These are phyloP conservation scores for Cyrtorhinus lividipennis DNA, from an alignment of 1,140 invertebrate genomes.

Conservation along the genomic window DNA sequence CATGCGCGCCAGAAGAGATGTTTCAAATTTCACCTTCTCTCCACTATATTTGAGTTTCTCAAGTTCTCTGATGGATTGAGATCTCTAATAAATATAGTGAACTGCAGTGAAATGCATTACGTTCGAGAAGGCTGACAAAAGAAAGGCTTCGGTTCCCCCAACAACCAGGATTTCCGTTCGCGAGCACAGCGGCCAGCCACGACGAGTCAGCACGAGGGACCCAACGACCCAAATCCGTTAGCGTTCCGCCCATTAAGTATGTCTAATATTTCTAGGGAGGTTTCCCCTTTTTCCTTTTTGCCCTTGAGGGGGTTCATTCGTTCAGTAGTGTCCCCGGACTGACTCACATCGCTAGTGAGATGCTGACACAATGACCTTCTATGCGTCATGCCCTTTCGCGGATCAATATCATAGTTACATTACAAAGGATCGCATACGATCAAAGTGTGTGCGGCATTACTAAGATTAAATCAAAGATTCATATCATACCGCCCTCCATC, in stretches of 20 bases:
- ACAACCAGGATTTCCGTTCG: too few species aligned
- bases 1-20: too few species aligned
- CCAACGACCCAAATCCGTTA: neutral
- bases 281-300: neutral
- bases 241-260: constrained; percentile 4
- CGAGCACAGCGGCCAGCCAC: too few species aligned
- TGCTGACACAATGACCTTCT: constrained; percentile 2
- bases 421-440: neutral
- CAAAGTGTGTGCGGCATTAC: neutral
- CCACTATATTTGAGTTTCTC: neutral
- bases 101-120: neutral
- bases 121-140: neutral
- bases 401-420: neutral
- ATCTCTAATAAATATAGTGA: neutral
- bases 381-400: neutral
- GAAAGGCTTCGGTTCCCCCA: neutral
- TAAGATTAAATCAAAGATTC: constrained; percentile 2
- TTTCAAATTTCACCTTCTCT: too few species aligned
- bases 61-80: neutral
- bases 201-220: neutral
- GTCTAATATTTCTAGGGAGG: neutral
- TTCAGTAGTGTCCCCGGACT: neutral
- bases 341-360: constrained; percentile 1
- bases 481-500: neutral
- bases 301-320: neutral